Percentiles rank a stretch among this genome's conserved stretches.
phyloP scores from a whole-genome alignment of 2,888 invertebrate genomes.

The Noctuana brunneofusca region DNA sequence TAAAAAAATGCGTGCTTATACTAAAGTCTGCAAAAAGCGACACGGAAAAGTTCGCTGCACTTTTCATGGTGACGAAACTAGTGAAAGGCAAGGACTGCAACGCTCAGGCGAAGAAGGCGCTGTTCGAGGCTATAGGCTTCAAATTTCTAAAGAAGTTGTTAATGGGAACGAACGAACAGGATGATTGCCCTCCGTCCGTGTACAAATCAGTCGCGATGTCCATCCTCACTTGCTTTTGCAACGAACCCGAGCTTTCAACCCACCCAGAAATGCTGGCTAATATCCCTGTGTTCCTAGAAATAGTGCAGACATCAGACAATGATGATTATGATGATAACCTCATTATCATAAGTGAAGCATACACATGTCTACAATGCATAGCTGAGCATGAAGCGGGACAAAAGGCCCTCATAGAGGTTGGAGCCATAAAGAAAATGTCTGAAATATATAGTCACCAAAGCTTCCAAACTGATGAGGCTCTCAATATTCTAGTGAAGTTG shows the following conservation, averaged over 20 bases:
- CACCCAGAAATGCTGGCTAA: slow-evolving; percentile 92
- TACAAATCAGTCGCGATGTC: slow-evolving; percentile 96
- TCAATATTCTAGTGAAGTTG: slow-evolving; percentile 90
- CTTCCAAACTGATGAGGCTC: slow-evolving; percentile 94
- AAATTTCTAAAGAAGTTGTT: slow-evolving; percentile 92
- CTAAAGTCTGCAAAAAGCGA: slow-evolving; percentile 91
- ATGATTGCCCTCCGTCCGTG: slow-evolving; percentile 93
- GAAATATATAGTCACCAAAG: slow-evolving; percentile 94
- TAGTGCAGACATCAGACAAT: slow-evolving; percentile 92
- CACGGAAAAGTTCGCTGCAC: slow-evolving; percentile 94
- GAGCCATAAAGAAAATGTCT: slow-evolving; percentile 91
- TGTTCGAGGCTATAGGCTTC: slow-evolving; percentile 95
- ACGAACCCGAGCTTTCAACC: slow-evolving; percentile 89
- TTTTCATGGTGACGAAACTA: slow-evolving; percentile 95
- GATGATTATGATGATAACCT: slow-evolving; percentile 93
- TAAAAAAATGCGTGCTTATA: slow-evolving; percentile 92
- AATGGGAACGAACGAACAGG: slow-evolving; percentile 88
- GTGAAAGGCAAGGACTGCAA: slow-evolving; percentile 92
- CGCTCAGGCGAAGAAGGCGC: slow-evolving; percentile 87
- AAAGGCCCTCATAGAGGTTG: slow-evolving; percentile 89
- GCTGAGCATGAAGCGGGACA: slow-evolving; percentile 91
- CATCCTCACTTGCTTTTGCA: slow-evolving; percentile 93
- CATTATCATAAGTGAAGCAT: slow-evolving; percentile 93
- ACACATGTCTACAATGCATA: slow-evolving; percentile 91
- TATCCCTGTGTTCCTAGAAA: slow-evolving; percentile 91